Evolutionary conservation across 2,113 vertebrate species (phyloP), one percentile per base, ranked within the genome.

Genomic region (Nothocercus julius): DNA sequence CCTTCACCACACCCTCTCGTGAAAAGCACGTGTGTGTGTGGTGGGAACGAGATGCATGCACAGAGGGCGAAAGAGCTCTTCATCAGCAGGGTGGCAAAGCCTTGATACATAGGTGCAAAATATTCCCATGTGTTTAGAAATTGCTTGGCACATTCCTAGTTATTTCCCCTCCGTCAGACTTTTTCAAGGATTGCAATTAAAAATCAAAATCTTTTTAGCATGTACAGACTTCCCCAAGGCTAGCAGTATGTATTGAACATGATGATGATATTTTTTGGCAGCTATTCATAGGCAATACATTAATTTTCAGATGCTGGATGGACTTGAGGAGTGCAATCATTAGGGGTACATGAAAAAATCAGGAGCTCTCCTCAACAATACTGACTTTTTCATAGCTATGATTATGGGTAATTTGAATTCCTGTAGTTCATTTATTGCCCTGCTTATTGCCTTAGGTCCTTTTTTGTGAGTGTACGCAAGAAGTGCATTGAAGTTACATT

Each of bases 201-300:
- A 97, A 97, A 97, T 90, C 85, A 59, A 89, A 95, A 98, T 97
- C 91, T 96, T 98, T 98, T 95, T 97, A 97, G 93, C 93, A 96
- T 97, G 91, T 97, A 91, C 44, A 94, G 95, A 90, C 79, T 83
- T 83, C 95, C 96, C 94, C 85, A 90, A 97, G 97, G 97, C 95
- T 94, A 95, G 95, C 67, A 87, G 88, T 89, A 92, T 34, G 61
- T 68, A 88, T 88, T 91, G 92, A 96, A 92, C 90, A 96, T 95
- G 93, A 97, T 17, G 96, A 89, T 92, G 97, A 97, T 96, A 92
- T 83, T 86, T 92, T 97, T 97, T 97, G 97, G 94, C 96, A 97
- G 92, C 84, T 97, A 92, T 93, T 97, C 95, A 94, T 88, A 92
- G 95, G 95, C 70, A 80, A 94, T 82, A 96, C 62, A 95, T 92